Base-by-base conservation (phyloP, 92 coral and sea anemone species). In the Palythoa grandiflora region DNA sequence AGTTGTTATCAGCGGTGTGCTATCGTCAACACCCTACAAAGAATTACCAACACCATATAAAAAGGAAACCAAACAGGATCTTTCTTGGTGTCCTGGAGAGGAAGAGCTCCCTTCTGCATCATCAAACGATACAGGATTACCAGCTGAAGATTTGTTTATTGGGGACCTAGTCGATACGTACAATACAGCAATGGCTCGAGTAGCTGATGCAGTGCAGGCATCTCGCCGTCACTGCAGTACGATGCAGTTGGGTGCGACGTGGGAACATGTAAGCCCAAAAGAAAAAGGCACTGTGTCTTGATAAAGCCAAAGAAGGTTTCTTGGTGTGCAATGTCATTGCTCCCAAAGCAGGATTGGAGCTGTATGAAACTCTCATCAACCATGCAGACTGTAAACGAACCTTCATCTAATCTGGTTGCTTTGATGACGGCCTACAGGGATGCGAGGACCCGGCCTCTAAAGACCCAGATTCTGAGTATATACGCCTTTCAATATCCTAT, bases 361-460 rank as follows among this genome's bases (percentile, higher is more conserved):
- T 83, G 39, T 83, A 52, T 83, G 87, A 83, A 63, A 38, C 75
- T 47, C 87, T 83, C n/a, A 36, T 38, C 21, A 65, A 36, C 38
- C 20, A n/a, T n/a, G n/a, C n/a, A 83, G 55, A 38, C 88, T 51
- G 68, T 53, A 3, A 63, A 14, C 14, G 65, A 79, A 78, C 83
- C 83, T 57, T 52, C 90, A 6, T 74, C 77, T 36, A 53, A 88
- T 6, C 39, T 90, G 60, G 86, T 72, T 63, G 87, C 86, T 10
- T 75, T 90, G 55, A 78, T 90, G 90, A 90, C 90, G 38, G 90
- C 93, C 13, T 86, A 86, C 72, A 80, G 48, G 61, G 66, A 85
- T 89, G 90, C 89, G 14, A 71, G 52, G 38, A 72, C 83, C 35
- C 68, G 91, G 79, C 38, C 77, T 52, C 90, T 88, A 55, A 88